phyloP scores from a whole-genome alignment of 2,888 invertebrate species.

The Lysandra bellargus region DNA sequence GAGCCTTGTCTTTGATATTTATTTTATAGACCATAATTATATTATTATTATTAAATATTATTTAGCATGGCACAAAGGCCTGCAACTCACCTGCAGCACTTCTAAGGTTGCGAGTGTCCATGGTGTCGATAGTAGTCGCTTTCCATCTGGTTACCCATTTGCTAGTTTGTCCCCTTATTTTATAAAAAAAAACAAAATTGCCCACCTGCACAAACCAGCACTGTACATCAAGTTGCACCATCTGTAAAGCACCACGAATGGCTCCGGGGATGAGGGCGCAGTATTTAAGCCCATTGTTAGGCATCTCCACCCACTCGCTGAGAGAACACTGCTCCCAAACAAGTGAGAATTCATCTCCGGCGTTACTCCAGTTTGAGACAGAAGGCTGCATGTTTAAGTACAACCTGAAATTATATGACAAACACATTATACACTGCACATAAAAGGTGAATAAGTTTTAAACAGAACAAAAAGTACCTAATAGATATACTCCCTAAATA shows the following conservation, averaged over 20 bases:
- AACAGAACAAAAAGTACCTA: background rate
- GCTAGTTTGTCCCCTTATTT: too few relatives aligned
- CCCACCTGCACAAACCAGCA: slow-evolving; percentile 92
- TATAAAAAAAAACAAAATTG: background rate
- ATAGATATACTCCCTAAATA: background rate
- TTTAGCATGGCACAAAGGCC: too few relatives aligned
- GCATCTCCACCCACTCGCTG: slow-evolving; percentile 98
- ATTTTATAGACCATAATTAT: too few relatives aligned
- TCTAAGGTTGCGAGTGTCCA: too few relatives aligned
- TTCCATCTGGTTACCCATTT: too few relatives aligned
- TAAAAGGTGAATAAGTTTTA: background rate
- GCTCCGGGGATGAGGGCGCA: slow-evolving; percentile 95
- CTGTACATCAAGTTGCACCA: slow-evolving; percentile 98
- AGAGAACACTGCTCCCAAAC: slow-evolving; percentile 97
- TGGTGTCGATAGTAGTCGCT: too few relatives aligned
- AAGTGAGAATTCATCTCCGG: slow-evolving; percentile 97
- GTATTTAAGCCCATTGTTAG: slow-evolving; percentile 91
- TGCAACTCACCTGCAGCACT: too few relatives aligned
- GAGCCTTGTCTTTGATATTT: too few relatives aligned
- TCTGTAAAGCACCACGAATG: slow-evolving; percentile 96
- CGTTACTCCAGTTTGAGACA: slow-evolving; percentile 95
- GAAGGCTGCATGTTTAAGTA: slow-evolving; percentile 96
- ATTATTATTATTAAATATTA: too few relatives aligned
- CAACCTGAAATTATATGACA: slow-evolving; percentile 73
- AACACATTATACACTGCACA: background rate